Evolutionary conservation across 2,888 invertebrate species (phyloP), one percentile per base, ranked within the genome.

Genomic region (Lottia gigantea): DNA sequence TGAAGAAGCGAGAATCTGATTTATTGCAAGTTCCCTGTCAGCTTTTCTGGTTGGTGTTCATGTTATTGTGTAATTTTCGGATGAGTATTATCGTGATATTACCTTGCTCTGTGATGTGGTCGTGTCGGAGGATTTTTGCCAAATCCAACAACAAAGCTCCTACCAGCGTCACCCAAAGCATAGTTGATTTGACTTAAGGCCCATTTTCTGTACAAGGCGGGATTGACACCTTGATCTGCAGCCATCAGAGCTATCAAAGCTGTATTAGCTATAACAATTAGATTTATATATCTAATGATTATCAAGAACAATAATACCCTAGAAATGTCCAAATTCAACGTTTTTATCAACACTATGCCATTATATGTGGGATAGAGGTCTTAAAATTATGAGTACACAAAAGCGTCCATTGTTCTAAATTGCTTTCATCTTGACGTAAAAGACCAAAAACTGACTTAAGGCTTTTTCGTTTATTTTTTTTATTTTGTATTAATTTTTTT

Each of bases 71-170:
- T 7, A 61, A 61, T 2, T 4, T 19, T 23, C 7, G 55, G 8
- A 61, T 61, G 61, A 23, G 61, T n/a, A n/a, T 14, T 61, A 19
- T n/a, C 11, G 25, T 19, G 4, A 31, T 40, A 68, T 69, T 64
- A 82, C 82, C 79, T 78, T 49, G 76, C 78, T 46, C 82, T 74
- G 61, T 82, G 82, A 64, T 81, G 81, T 11, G 82, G 82, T 31
- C 75, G 75, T 11, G 71, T 72, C 0, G 82, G 80, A 4, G 81
- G 80, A 68, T 78, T 80, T 25, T 64, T 74, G 2, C 74, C 74
- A n/a, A 74, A 67, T 23, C 74, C 74, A n/a, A 74, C 69, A 26
- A 74, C 70, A 55, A 55, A 75, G 64, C 75, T 74, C 16, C 70
- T 55, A 8, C 73, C 74, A 14, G 70, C 66, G 65, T 75, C 74